phyloP scores from a whole-genome alignment of 2,888 invertebrate species.

The Orchesellides sinensis region DNA sequence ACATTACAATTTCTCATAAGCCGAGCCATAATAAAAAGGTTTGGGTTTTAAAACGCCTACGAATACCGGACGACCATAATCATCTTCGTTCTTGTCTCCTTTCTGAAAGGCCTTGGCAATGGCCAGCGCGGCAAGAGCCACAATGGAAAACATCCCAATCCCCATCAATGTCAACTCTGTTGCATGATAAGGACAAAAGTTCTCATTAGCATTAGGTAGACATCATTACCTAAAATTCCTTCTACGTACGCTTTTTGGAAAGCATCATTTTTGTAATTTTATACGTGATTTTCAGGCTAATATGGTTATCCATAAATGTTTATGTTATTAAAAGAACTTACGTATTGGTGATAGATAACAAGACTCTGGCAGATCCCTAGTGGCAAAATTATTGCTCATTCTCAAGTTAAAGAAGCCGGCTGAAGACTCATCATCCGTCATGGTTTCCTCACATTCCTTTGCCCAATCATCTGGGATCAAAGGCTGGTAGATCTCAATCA shows the following conservation, averaged over 20 bases:
- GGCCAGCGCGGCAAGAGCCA: neutral
- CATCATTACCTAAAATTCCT: too few species aligned
- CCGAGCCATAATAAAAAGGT: neutral
- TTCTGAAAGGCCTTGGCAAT: constrained; percentile 7
- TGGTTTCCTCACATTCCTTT: constrained; percentile 81
- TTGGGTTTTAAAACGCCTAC: neutral
- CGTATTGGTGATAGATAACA: neutral
- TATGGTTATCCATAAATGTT: neutral
- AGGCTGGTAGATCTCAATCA: constrained; percentile 79
- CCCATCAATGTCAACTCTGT: constrained; percentile 35
- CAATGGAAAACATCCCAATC: constrained; percentile 22
- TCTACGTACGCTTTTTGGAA: too few species aligned
- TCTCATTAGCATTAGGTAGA: neutral
- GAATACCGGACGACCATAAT: neutral
- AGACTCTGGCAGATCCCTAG: neutral
- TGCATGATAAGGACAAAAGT: neutral
- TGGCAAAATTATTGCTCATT: neutral
- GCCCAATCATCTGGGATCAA: constrained; percentile 84
- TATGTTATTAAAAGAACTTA: neutral
- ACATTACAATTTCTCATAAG: constrained; percentile 15
- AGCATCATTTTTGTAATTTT: neutral
- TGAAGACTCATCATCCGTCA: neutral
- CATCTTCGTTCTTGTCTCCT: neutral
- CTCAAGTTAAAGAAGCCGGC: constrained; percentile 28
- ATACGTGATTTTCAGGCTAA: neutral